Percentiles rank a stretch among this genome's conserved stretches.
Conservation (phyloP, 2,113 vertebrate genomes). For the Oenanthe oenanthe region DNA sequence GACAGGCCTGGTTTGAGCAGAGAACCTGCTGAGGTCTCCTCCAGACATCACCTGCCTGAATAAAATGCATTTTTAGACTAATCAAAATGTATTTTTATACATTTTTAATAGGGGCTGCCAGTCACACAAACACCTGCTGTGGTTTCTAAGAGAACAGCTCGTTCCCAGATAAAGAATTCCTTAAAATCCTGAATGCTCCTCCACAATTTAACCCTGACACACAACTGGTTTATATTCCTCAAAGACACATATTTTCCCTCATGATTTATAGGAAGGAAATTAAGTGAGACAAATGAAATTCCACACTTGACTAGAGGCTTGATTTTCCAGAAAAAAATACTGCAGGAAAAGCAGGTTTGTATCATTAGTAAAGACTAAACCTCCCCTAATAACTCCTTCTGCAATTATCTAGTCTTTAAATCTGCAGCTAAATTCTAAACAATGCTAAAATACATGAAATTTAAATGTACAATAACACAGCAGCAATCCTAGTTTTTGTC, state of each 20-base stretch:
- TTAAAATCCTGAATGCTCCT: not conserved
- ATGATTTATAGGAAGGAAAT: not conserved
- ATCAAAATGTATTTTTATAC: not conserved
- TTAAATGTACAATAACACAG: not conserved
- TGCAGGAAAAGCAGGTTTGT: not conserved
- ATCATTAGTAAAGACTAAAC: not conserved
- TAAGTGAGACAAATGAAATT: not conserved
- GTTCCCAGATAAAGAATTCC: not conserved
- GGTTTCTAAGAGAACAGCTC: not conserved
- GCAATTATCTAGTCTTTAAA: not conserved
- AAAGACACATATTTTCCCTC: not conserved
- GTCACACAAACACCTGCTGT: not conserved
- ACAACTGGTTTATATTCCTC: not conserved
- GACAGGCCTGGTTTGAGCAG: not conserved
- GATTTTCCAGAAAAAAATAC: not conserved
- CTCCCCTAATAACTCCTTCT: not conserved
- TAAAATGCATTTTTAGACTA: not conserved
- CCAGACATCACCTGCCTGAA: accelerated
- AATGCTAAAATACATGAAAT: not conserved
- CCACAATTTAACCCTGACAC: not conserved
- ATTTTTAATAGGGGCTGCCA: not conserved
- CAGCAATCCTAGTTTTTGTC: not conserved
- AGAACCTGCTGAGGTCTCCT: not conserved
- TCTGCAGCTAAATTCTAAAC: not conserved
- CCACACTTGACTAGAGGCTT: not conserved